These are phyloP conservation scores for Hyphantria cunea DNA, from an alignment of 1,140 invertebrate species.

Conservation along the genomic window DNA sequence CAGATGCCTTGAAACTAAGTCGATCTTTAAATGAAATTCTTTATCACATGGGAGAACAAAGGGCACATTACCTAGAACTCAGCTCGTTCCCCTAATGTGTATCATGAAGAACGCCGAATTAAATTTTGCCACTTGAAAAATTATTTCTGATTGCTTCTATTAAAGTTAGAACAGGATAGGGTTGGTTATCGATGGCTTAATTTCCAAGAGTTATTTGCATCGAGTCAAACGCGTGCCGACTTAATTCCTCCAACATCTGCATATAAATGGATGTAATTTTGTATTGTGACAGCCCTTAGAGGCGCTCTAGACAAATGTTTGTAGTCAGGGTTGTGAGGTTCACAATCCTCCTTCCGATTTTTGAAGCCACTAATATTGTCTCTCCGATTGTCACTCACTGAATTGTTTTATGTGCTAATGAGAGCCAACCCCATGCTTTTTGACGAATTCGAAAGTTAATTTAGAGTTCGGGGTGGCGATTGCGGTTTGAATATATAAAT, in stretches of 20 bases:
- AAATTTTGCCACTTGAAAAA: constrained; percentile 31
- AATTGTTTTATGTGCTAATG: constrained; percentile 49
- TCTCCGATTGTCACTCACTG: constrained; percentile 25
- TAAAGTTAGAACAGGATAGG: constrained; percentile 28
- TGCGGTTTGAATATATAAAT: constrained; percentile 27
- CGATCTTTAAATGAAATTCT: neutral
- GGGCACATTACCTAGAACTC: constrained; percentile 6
- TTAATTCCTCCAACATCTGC: constrained; percentile 62
- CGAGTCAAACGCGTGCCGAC: constrained; percentile 57
- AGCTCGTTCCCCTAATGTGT: constrained; percentile 13
- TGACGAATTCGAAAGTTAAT: constrained; percentile 32
- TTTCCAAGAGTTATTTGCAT: constrained; percentile 71
- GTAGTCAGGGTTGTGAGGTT: constrained; percentile 37
- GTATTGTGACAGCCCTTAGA: constrained; percentile 61
- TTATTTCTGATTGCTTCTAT: constrained; percentile 30
- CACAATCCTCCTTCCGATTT: constrained; percentile 16
- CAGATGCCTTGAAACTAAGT: neutral
- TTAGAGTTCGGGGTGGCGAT: constrained; percentile 18
- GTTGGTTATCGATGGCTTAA: constrained; percentile 65
- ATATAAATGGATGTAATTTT: constrained; percentile 75
- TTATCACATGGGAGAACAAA: constrained; percentile 6
- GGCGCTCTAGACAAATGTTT: constrained; percentile 63
- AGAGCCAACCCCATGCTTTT: constrained; percentile 30
- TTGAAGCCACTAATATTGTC: constrained; percentile 34
- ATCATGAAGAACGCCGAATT: constrained; percentile 24